A percentile compares a stretch with the other conserved stretches of the same genome.
phyloP scores from a whole-genome alignment of 2,113 vertebrate genomes.

The Oreotragus oreotragus region DNA sequence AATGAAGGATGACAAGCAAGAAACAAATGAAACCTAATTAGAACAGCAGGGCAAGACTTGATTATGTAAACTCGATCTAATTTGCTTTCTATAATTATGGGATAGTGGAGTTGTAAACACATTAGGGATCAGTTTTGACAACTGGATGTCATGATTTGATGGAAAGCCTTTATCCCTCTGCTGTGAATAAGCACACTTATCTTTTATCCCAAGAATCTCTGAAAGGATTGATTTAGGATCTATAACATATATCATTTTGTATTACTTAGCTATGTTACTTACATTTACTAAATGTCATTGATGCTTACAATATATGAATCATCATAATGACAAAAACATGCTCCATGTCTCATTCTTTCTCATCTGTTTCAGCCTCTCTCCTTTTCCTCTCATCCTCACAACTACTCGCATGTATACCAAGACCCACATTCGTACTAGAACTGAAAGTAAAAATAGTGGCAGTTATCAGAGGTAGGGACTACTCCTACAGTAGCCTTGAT shows the following conservation, averaged over 20 bases:
- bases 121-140: constrained; percentile 18
- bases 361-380: constrained; percentile 11
- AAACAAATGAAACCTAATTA: constrained; percentile 40
- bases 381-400: background rate
- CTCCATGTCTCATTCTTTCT: constrained; percentile 6
- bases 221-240: background rate
- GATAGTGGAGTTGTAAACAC: background rate
- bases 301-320: constrained; percentile 22
- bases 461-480: background rate
- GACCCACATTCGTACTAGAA: background rate
- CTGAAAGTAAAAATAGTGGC: background rate
- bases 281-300: constrained; percentile 2
- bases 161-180: constrained; percentile 29
- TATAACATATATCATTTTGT: background rate
- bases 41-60: constrained; percentile 14
- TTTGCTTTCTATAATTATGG: constrained; percentile 42
- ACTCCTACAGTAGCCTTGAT: background rate
- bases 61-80: constrained; percentile 13
- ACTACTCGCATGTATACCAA: background rate
- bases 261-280: constrained; percentile 13
- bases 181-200: background rate
- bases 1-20: constrained; percentile 39
- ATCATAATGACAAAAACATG: constrained; percentile 10
- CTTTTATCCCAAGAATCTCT: constrained; percentile 30
- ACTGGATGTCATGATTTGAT: constrained; percentile 27